A percentile compares a stretch with the other conserved stretches of the same genome.
These are phyloP conservation scores for Iselma pallidipennis DNA, from an alignment of 2,888 invertebrate genomes.

Conservation along the genomic window DNA sequence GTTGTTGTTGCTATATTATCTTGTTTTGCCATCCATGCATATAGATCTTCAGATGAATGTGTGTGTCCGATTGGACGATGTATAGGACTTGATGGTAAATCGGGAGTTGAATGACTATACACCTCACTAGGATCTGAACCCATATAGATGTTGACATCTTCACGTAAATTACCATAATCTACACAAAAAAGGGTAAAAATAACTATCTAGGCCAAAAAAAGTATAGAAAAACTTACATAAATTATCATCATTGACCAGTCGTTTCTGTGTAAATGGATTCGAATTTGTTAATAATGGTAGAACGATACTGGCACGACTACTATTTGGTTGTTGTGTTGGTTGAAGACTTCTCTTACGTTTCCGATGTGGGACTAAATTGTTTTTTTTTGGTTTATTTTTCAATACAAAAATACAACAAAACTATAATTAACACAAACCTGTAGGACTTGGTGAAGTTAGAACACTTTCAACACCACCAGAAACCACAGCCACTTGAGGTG, in stretches of 20 bases:
- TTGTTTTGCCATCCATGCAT: conserved; percentile 96
- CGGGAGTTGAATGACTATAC: conserved; percentile 56
- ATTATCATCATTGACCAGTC: conserved; percentile 59
- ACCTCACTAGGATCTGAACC: conserved; percentile 71
- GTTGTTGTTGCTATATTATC: conserved; percentile 27
- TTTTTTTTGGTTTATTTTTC: background rate
- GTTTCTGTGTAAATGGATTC: conserved; percentile 61
- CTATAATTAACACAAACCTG: conserved; percentile 55
- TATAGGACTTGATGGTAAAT: conserved; percentile 52
- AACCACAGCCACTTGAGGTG: conserved; percentile 53
- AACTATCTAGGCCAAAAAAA: too few relatives aligned
- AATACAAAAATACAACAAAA: conserved; percentile 13
- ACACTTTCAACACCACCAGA: conserved; percentile 54
- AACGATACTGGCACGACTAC: conserved; percentile 75
- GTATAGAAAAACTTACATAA: conserved; percentile 46
- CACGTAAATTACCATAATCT: conserved; percentile 78
- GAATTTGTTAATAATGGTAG: conserved; percentile 68
- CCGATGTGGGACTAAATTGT: conserved; percentile 48
- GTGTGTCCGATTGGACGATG: conserved; percentile 45
- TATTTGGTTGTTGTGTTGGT: conserved; percentile 63
- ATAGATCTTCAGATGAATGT: conserved; percentile 73
- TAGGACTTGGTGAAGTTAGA: conserved; percentile 63
- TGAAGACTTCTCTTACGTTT: conserved; percentile 56
- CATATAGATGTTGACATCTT: conserved; percentile 62
- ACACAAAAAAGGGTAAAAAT: conserved; percentile 12